Evolutionary conservation across 2,113 vertebrate genomes (phyloP), one percentile per base, ranked within the genome.

Genomic region (Lontra canadensis): DNA sequence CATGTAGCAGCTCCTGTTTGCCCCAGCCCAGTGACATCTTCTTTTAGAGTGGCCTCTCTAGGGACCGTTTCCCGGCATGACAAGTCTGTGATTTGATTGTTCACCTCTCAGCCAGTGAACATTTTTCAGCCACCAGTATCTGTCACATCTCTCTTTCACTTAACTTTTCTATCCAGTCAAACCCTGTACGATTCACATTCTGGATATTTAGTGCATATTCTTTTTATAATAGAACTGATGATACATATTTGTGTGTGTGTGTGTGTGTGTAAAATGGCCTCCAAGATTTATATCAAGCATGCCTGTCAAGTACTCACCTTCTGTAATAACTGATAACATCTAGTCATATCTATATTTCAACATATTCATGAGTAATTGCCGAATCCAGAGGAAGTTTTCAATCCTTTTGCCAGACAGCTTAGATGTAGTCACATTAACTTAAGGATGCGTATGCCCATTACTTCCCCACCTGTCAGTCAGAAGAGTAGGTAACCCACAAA

Each of bases 11-110:
- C 61, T 94, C 55, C 57, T 55, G 1, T 88, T 88, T 94, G 73
- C 18, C 47, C 39, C 18, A 81, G 13, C 47, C 69, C 55, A 31
- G 20, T 67, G 86, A 47, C n/a, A n/a, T 14, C 21, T 25, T 93
- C 63, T 96, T 80, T 94, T 59, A 67, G 29, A 47, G 13, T 71
- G 39, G 26, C 42, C 18, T 84, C 44, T 79, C 29, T 47, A 14
- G 18, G 31, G 26, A 13, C 83, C 57, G 6, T 87, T 78, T 44
- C 36, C 61, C 20, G 2, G 31, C 26, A 17, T 61, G 13, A 39
- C 61, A 83, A 55, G n/a, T 74, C 42, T 86, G n/a, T 96, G 52
- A 34, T 84, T 89, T 92, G n/a, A 59, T 89, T 84, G 26, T 49
- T 96, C 5, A 29, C 44, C 25, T 95, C 49, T 12, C 36, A 92